Conservation (phyloP, 2,797 vertebrate genomes). For the Allobates femoralis region DNA sequence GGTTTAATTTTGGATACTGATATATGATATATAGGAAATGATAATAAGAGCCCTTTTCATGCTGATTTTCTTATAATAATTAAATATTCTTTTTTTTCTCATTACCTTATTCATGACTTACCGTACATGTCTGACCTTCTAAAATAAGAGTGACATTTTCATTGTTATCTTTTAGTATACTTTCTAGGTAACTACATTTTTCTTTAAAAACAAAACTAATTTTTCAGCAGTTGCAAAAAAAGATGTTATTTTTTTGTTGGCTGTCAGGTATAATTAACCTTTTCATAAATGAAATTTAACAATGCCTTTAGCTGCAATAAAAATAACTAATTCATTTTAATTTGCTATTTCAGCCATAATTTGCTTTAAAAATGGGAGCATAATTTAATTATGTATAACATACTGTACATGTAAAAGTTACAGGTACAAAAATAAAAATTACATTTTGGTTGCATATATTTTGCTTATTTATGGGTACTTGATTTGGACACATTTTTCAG, state of each 20-base stretch:
- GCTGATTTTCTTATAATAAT: constrained; percentile 3
- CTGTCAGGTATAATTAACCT: constrained; percentile 34
- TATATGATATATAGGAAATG: too few species aligned
- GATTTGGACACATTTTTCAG: background rate
- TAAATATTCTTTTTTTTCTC: background rate
- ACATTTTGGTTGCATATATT: background rate
- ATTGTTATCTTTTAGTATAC: constrained; percentile 9
- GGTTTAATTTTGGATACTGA: too few species aligned
- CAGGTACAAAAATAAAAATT: background rate
- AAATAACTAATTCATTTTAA: constrained; percentile 13
- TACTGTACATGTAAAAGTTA: background rate
- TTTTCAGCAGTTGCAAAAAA: background rate
- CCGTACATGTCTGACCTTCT: constrained; percentile 26
- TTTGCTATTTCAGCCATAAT: background rate
- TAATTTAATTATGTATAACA: background rate
- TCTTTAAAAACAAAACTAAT: constrained; percentile 4
- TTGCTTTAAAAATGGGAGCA: background rate
- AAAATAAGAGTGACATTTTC: constrained; percentile 36
- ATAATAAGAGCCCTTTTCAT: background rate
- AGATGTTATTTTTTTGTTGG: background rate
- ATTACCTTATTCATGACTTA: background rate
- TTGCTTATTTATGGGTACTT: background rate
- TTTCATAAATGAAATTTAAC: background rate
- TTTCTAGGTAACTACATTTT: constrained; percentile 24
- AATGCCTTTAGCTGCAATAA: constrained; percentile 22